Evolutionary conservation across 1,140 invertebrate species (phyloP), one percentile per base, ranked within the genome.

Genomic region (Apocrypta bakeri): DNA sequence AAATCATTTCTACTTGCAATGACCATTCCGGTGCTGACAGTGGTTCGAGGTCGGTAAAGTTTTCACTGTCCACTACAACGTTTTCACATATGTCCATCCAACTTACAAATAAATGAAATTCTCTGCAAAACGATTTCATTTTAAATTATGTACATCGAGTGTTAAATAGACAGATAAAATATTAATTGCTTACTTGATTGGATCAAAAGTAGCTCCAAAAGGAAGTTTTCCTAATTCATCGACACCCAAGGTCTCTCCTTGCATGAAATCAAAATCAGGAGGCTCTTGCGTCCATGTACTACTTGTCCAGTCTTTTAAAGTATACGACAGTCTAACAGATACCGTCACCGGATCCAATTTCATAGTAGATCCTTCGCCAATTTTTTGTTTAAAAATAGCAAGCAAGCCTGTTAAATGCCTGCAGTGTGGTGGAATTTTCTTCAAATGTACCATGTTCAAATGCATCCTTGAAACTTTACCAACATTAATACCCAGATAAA

Each of bases 401-500:
- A 97, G 90, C 72, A 97, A 91, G 0, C 96, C 96, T 87, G 95
- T 95, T 1, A 99, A 92, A 92, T 98, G 96, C 83, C 94, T 95
- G 87, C 95, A 98, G 86, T 97, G 95, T 61, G 93, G 92, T n/a
- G 97, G 97, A 79, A 96, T 93, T 86, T 94, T 94, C 87, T 95
- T 95, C 61, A 99, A 93, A 89, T 98, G 97, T 81, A 98, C 95
- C 93, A 98, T 97, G 87, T 98, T 96, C 91, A 97, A 98, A 88
- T 96, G 95, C 31, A 95, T 95, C 83, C 95, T 94, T 11, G 95
- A 93, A 72, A 95, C 95, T 87, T 93, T 95, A 71, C 95, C 94
- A 88, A 97, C 94, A 87, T 94, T 96, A 12, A 96, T 93, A 31
- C 97, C 97, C 56, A 95, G 90, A 90, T 96, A 99, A 92, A 95